Evolutionary conservation across 2,888 invertebrate species (phyloP), one percentile per base, ranked within the genome.

Genomic region (Microdon myrmicae): DNA sequence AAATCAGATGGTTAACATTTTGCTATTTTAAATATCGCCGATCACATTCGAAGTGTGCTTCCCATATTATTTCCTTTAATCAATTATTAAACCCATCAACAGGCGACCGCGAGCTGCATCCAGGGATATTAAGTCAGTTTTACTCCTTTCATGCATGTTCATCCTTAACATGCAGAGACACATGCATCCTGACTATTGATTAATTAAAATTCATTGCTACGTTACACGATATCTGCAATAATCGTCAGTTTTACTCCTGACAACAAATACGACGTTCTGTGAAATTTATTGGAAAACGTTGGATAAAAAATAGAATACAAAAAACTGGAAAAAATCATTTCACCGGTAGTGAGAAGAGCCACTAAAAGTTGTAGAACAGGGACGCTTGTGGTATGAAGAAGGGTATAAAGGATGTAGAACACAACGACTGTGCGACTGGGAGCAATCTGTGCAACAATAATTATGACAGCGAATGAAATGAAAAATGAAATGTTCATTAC

Each of bases 191-290:
- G 51, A 28, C 56, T 56, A 64, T 64, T 64, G 51, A 56, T 64
- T 64, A 51, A 64, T 64, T 64, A 51, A 64, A 56, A 64, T 64
- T 51, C 64, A 64, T 64, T 64, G 64, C 51, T 47, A 29, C 51
- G 51, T 49, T 56, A 64, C 56, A 37, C 49, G 51, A 56, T 64
- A 56, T 64, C 45, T 47, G 49, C 41, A 47, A 51, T 64, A 64
- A 64, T 64, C 56, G 45, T 45, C 64, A 56, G 64, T 51, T 56
- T 47, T 51, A 22, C 56, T 37, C 56, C 56, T 51, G 64, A 64
- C 64, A 56, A 64, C 51, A 64, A 56, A 41, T 45, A 45, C 22
- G 45, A 25, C 29, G 49, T 17, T 16, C 39, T 39, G 41, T 45
- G 9, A 51, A 55, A 55, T 55, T 61, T 56, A 61, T 45, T n/a